Evolutionary conservation across 2,888 invertebrate species (phyloP), one percentile per base, ranked within the genome.

Genomic region (Erannis defoliaria): DNA sequence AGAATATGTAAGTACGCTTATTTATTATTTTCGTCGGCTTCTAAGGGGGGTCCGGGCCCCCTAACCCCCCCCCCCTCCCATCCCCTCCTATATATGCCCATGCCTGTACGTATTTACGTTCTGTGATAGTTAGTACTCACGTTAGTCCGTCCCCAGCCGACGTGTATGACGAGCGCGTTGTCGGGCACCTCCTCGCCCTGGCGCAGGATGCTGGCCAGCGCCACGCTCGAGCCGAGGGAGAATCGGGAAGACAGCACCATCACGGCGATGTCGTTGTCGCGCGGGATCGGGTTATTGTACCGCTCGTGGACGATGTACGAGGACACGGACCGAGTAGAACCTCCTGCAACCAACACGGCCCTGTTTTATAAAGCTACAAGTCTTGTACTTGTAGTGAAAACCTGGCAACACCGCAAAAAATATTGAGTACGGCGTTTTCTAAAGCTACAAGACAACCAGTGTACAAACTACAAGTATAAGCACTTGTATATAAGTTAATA

Each of bases 141-240:
- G 48, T 63, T 62, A 35, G 86, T 90, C 3, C 64, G 33, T 0
- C 91, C 91, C 91, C 91, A 91, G 0, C 91, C 91, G 1, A 87
- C 74, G 29, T 76, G 72, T 0, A 66, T 68, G 2, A 90, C 84
- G 0, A 62, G 33, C 0, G 75, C 64, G 64, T 85, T 78, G 50
- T 84, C 78, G 0, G 80, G 73, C 6, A 90, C 64, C 9, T 42
- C 53, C 0, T 64, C 63, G 0, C 71, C 76, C 29, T 73, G 78
- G 5, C n/a, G 5, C 1, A 86, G 84, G 5, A 90, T 68, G 23
- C 1, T 0, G 1, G 80, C 84, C 0, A 64, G 2, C 5, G 33
- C 65, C 0, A 84, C 71, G 0, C 55, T 33, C 29, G 14, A 6
- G 58, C 75, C 55, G 14, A 78, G 56, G 1, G 65, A 62, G 16